phyloP scores from a whole-genome alignment of 2,113 vertebrate genomes.

The Onychorhynchus coronatus region DNA sequence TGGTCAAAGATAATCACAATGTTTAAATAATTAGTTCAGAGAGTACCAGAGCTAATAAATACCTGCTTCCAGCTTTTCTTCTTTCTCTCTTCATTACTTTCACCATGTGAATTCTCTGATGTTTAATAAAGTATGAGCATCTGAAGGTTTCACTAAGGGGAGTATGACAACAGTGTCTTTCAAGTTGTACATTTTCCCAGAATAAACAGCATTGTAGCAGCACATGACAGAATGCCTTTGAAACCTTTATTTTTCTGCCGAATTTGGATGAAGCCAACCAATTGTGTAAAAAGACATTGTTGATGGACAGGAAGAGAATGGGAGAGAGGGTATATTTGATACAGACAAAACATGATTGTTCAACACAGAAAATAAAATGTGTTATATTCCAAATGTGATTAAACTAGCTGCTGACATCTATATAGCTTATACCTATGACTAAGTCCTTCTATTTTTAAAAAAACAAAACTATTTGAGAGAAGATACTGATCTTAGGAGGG shows the following conservation, averaged over 20 bases:
- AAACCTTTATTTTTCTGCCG: neutral
- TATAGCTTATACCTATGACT: neutral
- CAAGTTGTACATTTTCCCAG: neutral
- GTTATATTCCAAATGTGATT: neutral
- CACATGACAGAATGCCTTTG: neutral
- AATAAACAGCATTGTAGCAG: neutral
- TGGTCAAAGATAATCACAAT: neutral
- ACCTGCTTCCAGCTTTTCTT: neutral
- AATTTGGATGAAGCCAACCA: neutral
- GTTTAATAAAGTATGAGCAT: constrained; percentile 40
- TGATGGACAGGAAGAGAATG: neutral
- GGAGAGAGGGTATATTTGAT: neutral
- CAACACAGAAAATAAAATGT: neutral
- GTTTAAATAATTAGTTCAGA: constrained; percentile 7
- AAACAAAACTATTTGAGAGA: neutral
- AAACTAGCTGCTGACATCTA: neutral
- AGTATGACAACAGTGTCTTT: constrained; percentile 7
- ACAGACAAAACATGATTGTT: neutral
- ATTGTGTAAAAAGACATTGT: neutral
- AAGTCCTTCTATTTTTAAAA: neutral
- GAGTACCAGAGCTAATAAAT: constrained; percentile 9
- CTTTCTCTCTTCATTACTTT: neutral
- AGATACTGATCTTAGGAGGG: neutral
- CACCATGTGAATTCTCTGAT: neutral
- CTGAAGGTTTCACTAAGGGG: constrained; percentile 1